Percentiles rank a stretch among this genome's conserved stretches.
Evolutionary conservation across 2,113 vertebrate genomes (phyloP).

Genomic region (Tor tambroides): DNA sequence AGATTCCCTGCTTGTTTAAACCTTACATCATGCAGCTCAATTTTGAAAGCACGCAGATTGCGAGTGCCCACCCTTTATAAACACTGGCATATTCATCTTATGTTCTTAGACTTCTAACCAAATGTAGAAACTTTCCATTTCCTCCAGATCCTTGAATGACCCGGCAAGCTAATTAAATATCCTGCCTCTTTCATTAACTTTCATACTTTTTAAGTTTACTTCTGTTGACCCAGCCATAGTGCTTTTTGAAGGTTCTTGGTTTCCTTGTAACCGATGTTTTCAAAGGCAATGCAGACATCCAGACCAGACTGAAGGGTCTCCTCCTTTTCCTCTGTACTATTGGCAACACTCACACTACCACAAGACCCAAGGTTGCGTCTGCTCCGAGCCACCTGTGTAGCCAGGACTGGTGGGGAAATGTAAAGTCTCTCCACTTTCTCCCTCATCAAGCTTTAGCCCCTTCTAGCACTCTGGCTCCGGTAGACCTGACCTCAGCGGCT

Average conservation of each 20-base stretch:
- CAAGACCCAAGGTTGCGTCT: slow-evolving; percentile 12
- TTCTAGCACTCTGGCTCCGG: slow-evolving; percentile 32
- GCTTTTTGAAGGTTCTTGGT: neutral
- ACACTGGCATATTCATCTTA: slow-evolving; percentile 8
- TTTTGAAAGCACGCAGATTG: neutral
- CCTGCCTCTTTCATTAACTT: slow-evolving; percentile 5
- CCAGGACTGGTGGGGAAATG: slow-evolving; percentile 41
- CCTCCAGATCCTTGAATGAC: slow-evolving; percentile 6
- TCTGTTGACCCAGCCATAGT: slow-evolving; percentile 14
- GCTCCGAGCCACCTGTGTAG: slow-evolving; percentile 51
- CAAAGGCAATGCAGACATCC: slow-evolving; percentile 39
- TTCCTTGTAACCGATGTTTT: slow-evolving; percentile 37
- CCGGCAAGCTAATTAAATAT: slow-evolving; percentile 30
- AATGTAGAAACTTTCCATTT: slow-evolving; percentile 44
- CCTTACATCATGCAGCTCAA: slow-evolving; percentile 30
- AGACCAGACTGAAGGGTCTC: slow-evolving; percentile 40
- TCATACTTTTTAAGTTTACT: slow-evolving; percentile 13
- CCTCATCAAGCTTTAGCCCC: slow-evolving; percentile 60
- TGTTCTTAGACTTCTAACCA: slow-evolving; percentile 33
- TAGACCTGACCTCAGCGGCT: slow-evolving; percentile 22
- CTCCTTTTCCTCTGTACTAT: slow-evolving; percentile 24
- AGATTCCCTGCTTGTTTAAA: neutral
- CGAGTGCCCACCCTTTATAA: neutral
- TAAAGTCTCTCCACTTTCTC: slow-evolving; percentile 30
- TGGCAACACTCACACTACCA: slow-evolving; percentile 26